These are phyloP conservation scores for Notamacropus eugenii DNA, from an alignment of 2,797 vertebrate genomes.

Conservation along the genomic window DNA sequence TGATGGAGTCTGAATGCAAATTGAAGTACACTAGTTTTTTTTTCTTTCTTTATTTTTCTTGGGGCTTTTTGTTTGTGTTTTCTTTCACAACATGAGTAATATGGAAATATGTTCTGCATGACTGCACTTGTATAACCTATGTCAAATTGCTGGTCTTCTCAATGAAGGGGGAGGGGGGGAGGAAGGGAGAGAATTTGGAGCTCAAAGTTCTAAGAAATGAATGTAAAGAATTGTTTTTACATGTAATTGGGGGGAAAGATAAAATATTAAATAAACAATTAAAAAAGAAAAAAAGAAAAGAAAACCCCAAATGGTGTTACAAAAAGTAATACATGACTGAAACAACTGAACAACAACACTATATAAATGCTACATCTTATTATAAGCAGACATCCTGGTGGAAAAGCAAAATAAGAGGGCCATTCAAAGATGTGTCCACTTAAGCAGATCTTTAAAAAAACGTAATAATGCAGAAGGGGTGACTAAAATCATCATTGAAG, in stretches of 20 bases:
- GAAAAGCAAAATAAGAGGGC: background rate
- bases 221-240: background rate
- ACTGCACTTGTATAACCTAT: background rate
- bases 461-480: background rate
- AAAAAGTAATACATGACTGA: background rate
- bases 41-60: no score
- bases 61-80: no score
- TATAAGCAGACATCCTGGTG: background rate
- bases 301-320: background rate
- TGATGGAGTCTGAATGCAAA: no score
- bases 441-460: background rate
- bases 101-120: no score
- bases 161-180: background rate
- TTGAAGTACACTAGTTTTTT: no score
- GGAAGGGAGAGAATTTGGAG: background rate
- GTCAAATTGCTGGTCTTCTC: background rate
- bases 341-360: background rate
- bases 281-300: background rate
- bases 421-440: background rate
- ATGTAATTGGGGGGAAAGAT: background rate
- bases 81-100: no score
- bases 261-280: background rate
- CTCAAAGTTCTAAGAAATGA: background rate
- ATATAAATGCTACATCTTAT: background rate
- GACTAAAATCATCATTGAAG: background rate